Base-by-base conservation (phyloP, 2,113 vertebrate genomes). In the Ptychochromis oligacanthus region DNA sequence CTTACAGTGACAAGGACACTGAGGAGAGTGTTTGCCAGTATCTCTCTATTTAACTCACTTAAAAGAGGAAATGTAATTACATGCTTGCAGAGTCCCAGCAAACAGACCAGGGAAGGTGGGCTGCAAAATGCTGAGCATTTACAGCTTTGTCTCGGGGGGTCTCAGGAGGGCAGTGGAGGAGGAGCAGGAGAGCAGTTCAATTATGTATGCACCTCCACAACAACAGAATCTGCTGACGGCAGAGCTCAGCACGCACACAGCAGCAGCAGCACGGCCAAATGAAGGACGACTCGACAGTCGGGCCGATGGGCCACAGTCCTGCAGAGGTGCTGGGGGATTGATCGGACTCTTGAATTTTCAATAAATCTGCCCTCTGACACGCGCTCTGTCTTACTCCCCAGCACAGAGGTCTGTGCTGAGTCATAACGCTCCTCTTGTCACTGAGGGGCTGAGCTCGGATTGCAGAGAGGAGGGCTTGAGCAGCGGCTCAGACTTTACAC, bases 201-300 rank as follows among this genome's bases (percentile, higher is more conserved):
- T 94, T 90, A 94, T 90, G 91, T 80, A 94, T 92, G 86, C 87
- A 65, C 74, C 85, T 88, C 90, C 83, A 82, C 87, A 85, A 91
- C 81, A 84, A 67, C 86, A 80, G 79, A 92, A 93, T 88, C 58
- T 94, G 93, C 93, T 95, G 92, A 95, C 89, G 70, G 77, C 58
- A 85, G 75, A 86, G 85, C 82, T 89, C 82, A 46, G 62, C 87
- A 85, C 74, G 9, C 75, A 86, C 67, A 13, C 43, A 40, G 56
- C 40, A 70, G 72, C 80, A 65, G 84, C 62, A 26, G 55, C 38
- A 13, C 2, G 7, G 75, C 82, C 67, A 58, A 60, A 86, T 86
- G 87, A 92, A 93, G 90, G 90, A 84, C 86, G 40, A 26, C 56
- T 65, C 52, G 49, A 11, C n/a, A 5, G 60, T 4, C 62, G 7